Evolutionary conservation across 2,797 vertebrate species (phyloP), one percentile per base, ranked within the genome.

Genomic region (Ctenopoma multispine): DNA sequence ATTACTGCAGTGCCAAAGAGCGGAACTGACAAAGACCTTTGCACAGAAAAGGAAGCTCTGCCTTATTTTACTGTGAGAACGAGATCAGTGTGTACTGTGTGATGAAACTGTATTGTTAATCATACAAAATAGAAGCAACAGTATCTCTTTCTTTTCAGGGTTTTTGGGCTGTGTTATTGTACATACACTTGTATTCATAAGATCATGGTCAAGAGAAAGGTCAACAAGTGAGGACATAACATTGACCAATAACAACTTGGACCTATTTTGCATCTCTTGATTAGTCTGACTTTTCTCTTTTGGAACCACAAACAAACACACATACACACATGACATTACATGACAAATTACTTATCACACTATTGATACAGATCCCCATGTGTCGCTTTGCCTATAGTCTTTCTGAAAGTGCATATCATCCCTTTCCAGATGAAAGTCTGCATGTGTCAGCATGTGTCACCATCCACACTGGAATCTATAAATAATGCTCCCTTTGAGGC

Each of bases 401-500:
- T 38, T 51, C 3, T 44, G 10, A 34, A 27, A 29, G 21, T 7
- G 43, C 56, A 21, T n/a, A 21, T 48, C 24, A 23, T 53, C 24
- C 34, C 46, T 46, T 40, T 44, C 4, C 17, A 63, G 46, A 55
- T 59, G 53, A 68, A 72, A 55, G 54, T 53, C 1, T 49, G 7
- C 53, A 6, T 66, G 17, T 43, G n/a, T 46, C 23, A 11, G 15
- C 34, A 72, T n/a, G n/a, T n/a, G 44, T 44, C 55, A 23, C 29
- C 4, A 14, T n/a, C 21, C 46, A 48, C 20, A 59, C 47, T 8
- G 20, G 6, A 75, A 50, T 13, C 24, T 41, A 11, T 23, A 29
- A 40, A 11, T 64, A 62, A 47, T 6, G 36, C 54, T 82, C 49
- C 50, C 40, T 83, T 83, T 86, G 70, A 85, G 73, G 77, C 1